Conservation (phyloP, 2,888 invertebrate genomes). For the Luperina testacea region DNA sequence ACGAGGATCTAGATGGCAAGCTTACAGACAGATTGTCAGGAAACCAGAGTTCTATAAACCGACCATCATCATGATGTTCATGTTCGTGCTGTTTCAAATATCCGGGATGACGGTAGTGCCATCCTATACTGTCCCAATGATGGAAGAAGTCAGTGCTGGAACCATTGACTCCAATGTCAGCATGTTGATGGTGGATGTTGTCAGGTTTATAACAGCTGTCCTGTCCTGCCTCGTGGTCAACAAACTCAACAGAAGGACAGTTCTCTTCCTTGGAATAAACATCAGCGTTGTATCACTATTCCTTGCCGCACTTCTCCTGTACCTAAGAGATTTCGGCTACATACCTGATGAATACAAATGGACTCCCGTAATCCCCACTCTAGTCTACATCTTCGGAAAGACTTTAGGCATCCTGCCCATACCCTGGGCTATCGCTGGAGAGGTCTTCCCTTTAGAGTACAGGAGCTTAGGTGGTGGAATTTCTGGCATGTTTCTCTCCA, state of each 20-base stretch:
- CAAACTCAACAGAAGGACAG: constrained; percentile 90
- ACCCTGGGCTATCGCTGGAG: constrained; percentile 93
- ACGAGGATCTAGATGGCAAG: constrained; percentile 77
- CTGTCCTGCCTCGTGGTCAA: constrained; percentile 91
- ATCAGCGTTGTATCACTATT: constrained; percentile 91
- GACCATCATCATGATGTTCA: constrained; percentile 90
- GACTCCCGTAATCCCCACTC: constrained; percentile 86
- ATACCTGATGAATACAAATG: constrained; percentile 81
- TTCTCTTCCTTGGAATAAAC: constrained; percentile 90
- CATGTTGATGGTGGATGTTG: constrained; percentile 91
- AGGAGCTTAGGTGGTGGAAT: constrained; percentile 92
- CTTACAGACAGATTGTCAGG: constrained; percentile 73
- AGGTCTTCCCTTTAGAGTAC: constrained; percentile 91
- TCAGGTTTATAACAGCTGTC: constrained; percentile 91
- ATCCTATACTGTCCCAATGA: constrained; percentile 92
- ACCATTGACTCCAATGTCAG: constrained; percentile 91
- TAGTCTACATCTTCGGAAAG: constrained; percentile 90
- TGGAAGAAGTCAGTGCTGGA: constrained; percentile 90
- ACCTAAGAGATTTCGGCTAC: constrained; percentile 79
- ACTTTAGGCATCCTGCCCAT: constrained; percentile 91
- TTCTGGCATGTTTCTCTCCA: constrained; percentile 91
- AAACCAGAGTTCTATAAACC: constrained; percentile 91
- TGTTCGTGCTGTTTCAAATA: constrained; percentile 92
- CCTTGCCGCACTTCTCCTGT: constrained; percentile 84
- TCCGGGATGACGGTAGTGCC: constrained; percentile 93